phyloP scores from a whole-genome alignment of 2,797 vertebrate species.

The Acanthurus tractus region DNA sequence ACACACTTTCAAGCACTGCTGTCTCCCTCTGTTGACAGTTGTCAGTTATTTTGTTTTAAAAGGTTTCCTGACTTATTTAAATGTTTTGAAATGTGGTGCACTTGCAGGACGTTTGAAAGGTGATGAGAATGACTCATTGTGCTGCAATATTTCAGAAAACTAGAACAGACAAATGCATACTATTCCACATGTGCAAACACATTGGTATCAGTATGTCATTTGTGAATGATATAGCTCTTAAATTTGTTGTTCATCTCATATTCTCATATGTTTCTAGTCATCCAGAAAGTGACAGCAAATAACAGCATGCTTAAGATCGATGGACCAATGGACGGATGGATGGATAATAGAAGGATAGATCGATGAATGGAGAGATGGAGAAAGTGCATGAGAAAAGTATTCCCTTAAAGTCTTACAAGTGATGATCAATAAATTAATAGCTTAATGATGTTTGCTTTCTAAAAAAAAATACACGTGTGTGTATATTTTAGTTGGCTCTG shows the following conservation, averaged over 20 bases:
- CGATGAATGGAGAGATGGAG: no score
- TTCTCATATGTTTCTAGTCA: neutral
- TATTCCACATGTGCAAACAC: neutral
- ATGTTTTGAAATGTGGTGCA: neutral
- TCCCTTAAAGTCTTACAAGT: no score
- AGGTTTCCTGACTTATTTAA: neutral
- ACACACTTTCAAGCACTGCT: constrained; percentile 10
- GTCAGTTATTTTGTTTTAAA: constrained; percentile 12
- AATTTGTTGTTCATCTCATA: neutral
- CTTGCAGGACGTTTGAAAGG: neutral
- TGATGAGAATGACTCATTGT: neutral
- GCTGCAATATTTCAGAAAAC: neutral
- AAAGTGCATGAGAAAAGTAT: no score
- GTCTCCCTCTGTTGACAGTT: constrained; percentile 20
- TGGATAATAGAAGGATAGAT: no score
- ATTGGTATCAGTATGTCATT: neutral
- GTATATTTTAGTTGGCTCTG: no score
- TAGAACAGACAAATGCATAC: neutral
- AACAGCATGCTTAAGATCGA: neutral
- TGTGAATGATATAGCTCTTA: neutral
- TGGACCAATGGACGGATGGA: neutral
- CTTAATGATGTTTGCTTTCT: no score
- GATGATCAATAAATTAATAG: no score
- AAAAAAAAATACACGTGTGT: no score
- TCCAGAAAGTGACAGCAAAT: neutral